Base-by-base conservation (phyloP, 2,113 vertebrate genomes). In the Pluvianellus socialis region DNA sequence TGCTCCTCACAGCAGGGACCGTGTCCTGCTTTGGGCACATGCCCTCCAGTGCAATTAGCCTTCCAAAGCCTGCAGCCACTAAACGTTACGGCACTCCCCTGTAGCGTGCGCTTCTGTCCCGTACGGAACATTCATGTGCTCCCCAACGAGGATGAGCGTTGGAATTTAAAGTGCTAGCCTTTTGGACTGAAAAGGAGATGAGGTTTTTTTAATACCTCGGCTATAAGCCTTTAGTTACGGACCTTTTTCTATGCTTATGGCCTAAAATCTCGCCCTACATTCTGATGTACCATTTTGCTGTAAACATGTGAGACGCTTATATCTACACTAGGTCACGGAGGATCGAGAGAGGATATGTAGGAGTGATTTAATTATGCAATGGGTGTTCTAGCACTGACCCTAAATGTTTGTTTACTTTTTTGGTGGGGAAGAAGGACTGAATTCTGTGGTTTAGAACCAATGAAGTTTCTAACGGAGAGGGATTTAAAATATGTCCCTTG, bases 101-200 rank as follows among this genome's bases (percentile, higher is more conserved):
- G 0, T 1, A 35, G 53, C 0, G 0, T 33, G 30, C 27, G 81
- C 45, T 76, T 30, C 42, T 79, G 32, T 32, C 59, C 47, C 1
- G 0, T 45, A 33, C 14, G 14, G 42, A 63, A 44, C 6, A 42
- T 24, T 13, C 17, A n/a, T 7, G 21, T 9, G 20, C 23, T 67
- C 21, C 30, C 16, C 40, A 76, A 55, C 17, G 75, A 56, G 85
- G n/a, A 17, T 3, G 12, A 56, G 14, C 21, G 27, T 18, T 58
- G 40, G 42, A 79, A 91, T 45, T 59, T 50, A 33, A 87, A 79
- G 35, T 20, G 38, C 52, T 81, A 61, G 66, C 3, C 15, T 58
- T 56, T 61, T 44, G 59, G 32, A 84, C 12, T 59, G 40, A 77
- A 86, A 90, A 84, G 8, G 10, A 79, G 24, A 68, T 42, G 33